These are phyloP conservation scores for Ibidorhyncha struthersii DNA, from an alignment of 2,113 vertebrate genomes.

Conservation along the genomic window DNA sequence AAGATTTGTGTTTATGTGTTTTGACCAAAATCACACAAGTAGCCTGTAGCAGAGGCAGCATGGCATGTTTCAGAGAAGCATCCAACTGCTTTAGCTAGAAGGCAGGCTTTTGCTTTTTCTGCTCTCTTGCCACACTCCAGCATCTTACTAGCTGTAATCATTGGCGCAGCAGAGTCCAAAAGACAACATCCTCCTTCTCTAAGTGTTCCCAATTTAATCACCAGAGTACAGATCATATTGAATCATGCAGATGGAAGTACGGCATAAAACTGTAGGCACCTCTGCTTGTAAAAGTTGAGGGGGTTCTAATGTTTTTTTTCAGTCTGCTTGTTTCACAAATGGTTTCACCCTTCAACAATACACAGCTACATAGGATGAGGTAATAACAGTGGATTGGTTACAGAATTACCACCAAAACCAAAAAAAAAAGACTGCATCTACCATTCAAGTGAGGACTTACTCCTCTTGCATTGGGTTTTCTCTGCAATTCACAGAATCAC, in stretches of 20 bases:
- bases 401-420: background rate
- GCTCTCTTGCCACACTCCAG: background rate
- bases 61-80: background rate
- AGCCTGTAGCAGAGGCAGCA: background rate
- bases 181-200: background rate
- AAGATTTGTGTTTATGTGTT: background rate
- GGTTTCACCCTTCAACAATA: background rate
- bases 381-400: background rate
- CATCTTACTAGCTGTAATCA: background rate
- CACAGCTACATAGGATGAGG: background rate
- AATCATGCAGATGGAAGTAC: background rate
- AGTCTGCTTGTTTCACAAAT: background rate
- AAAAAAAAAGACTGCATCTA: background rate
- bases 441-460: background rate
- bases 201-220: background rate
- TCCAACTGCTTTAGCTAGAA: background rate
- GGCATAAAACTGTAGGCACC: background rate
- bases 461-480: background rate
- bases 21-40: background rate
- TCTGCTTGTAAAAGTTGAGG: background rate
- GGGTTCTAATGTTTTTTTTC: background rate
- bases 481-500: background rate
- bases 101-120: background rate
- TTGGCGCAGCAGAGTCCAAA: background rate
- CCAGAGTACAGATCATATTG: background rate